Evolutionary conservation across 2,888 invertebrate species (phyloP), one percentile per base, ranked within the genome.

Genomic region (Temnothorax rugatulus): DNA sequence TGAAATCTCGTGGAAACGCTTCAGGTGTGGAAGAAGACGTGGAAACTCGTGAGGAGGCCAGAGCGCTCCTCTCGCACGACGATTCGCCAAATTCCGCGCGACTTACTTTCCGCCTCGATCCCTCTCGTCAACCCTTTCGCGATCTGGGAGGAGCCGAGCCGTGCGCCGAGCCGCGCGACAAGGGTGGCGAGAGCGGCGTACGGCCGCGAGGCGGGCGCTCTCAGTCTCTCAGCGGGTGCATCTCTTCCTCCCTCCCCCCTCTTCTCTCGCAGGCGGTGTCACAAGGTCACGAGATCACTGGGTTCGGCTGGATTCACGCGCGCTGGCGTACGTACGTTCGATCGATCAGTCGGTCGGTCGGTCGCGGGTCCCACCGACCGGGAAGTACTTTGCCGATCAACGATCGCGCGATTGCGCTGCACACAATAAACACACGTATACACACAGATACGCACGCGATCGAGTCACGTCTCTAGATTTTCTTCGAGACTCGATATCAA

Each of bases 211-310:
- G 79, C 79, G 79, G 79, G 79, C 18, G 79, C 38, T 81, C 66
- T 81, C 79, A 81, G 79, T 81, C 73, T 81, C 79, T 71, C 79
- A 38, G 79, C 47, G 47, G 54, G 41, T 81, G 79, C 79, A 81
- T 81, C 59, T 81, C 79, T 81, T 84, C 77, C 85, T 25, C 50
- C 68, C 79, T 83, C 75, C 79, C 83, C n/a, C 76, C 61, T 52
- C 69, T 59, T 66, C 69, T 79, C 79, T 59, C 59, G 69, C 76
- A 82, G 77, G 63, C 83, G 88, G 90, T 89, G 90, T 89, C 90
- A 89, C 89, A 89, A 89, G 89, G 89, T 89, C 89, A 89, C 90
- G 86, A 83, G 89, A 86, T 88, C 86, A 81, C 84, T 81, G 73
- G 79, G 73, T 81, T 81, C 79, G 73, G 79, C 79, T 81, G 73